Evolutionary conservation across 2,113 vertebrate species (phyloP), one percentile per base, ranked within the genome.

Genomic region (Phylloscopus whistleri): DNA sequence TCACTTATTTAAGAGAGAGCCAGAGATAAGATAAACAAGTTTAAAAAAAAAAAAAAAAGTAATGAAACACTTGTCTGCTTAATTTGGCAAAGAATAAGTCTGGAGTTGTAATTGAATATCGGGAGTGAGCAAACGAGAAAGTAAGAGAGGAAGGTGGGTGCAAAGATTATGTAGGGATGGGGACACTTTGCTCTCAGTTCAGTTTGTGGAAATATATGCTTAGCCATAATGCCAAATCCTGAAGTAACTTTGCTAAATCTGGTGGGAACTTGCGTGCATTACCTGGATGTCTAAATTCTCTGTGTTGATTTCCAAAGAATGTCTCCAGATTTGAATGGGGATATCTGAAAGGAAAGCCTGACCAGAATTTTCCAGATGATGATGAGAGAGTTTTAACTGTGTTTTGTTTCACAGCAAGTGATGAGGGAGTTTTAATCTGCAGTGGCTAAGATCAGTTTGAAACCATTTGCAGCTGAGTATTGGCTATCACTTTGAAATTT

Each of bases 401-500:
- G 80, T 72, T 90, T 92, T 90, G 39, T 93, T 93, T 83, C 73
- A 85, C 53, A 67, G 75, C 21, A 78, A 66, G 39, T 52, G 60
- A 84, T 44, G 51, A 66, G 48, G 52, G 28, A 59, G 60, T 87
- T 93, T 89, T 89, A 89, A 87, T 86, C 51, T 78, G n/a, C 23
- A 14, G 13, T 52, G 52, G 16, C 60, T 60, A 35, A 75, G 24
- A 82, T 86, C 55, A n/a, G 31, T 90, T 83, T 59, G 39, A 83
- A 90, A 44, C 13, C 16, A 52, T 67, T 87, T 92, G 67, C 39
- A 80, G 56, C 49, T 44, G 58, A 74, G 48, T 60, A 27, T 41
- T 95, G 67, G 75, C 24, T 66, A 82, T 33, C 48, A 72, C 52
- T 94, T 92, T 74, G 68, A 96, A 72, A 94, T 95, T 68, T 84